A percentile compares a stretch with the other conserved stretches of the same genome.
Conservation (phyloP, 1,140 invertebrate genomes). For the Cryptotermes secundus region DNA sequence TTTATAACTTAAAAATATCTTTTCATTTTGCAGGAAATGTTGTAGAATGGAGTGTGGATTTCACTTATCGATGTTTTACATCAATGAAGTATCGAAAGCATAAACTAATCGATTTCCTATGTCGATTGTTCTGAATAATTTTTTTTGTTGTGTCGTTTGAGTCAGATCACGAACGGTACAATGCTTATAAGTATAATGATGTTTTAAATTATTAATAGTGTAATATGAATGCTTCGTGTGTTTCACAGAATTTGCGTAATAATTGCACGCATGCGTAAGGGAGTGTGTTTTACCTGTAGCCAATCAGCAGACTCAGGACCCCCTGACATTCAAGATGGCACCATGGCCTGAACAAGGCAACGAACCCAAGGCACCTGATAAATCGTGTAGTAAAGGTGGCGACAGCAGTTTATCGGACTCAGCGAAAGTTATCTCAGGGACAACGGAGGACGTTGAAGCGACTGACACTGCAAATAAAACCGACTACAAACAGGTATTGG, state of each 20-base stretch:
- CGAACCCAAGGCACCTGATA: slow-evolving; percentile 66
- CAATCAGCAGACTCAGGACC: slow-evolving; percentile 34
- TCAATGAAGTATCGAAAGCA: background rate
- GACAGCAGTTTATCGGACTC: slow-evolving; percentile 30
- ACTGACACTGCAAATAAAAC: slow-evolving; percentile 28
- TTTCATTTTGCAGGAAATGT: too few relatives aligned
- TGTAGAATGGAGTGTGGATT: too few relatives aligned
- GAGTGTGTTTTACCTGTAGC: slow-evolving; percentile 31
- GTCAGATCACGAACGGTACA: background rate
- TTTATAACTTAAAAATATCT: too few relatives aligned
- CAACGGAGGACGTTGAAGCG: slow-evolving; percentile 29
- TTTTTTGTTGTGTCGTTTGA: background rate
- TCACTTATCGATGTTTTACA: background rate
- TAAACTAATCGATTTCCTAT: background rate
- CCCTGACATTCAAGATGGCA: slow-evolving; percentile 59
- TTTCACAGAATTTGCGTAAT: background rate
- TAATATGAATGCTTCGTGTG: background rate
- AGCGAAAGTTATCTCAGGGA: slow-evolving; percentile 28
- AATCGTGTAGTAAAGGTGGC: slow-evolving; percentile 42
- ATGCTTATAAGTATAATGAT: background rate
- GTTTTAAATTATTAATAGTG: background rate
- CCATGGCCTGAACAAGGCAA: slow-evolving; percentile 68
- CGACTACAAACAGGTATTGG: slow-evolving; percentile 37
- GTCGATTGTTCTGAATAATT: background rate
- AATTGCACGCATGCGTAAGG: slow-evolving; percentile 32